Evolutionary conservation across 2,113 vertebrate species (phyloP).

Genomic region (Noctilio leporinus): DNA sequence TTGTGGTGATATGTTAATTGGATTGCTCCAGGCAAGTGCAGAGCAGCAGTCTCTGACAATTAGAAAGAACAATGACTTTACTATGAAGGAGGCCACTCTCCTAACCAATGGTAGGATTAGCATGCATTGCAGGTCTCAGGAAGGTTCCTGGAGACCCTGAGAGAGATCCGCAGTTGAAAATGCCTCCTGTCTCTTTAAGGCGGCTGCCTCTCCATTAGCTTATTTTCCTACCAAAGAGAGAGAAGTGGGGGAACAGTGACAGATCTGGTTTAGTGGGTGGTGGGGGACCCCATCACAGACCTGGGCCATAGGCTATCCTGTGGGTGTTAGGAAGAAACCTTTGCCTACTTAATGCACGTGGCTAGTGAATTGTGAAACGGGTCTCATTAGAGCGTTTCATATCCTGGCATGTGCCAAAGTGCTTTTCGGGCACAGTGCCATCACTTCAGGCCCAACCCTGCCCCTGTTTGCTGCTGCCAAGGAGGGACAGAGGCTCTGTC

Average conservation of each 20-base stretch:
- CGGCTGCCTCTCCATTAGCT: not conserved
- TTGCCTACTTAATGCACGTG: slow-evolving; percentile 63
- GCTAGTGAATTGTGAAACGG: slow-evolving; percentile 70
- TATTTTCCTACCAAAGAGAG: not conserved
- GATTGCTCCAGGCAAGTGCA: slow-evolving; percentile 80
- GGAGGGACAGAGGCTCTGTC: slow-evolving; percentile 68
- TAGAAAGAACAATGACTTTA: slow-evolving; percentile 75
- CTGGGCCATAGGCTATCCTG: not conserved
- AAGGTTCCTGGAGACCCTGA: slow-evolving; percentile 55
- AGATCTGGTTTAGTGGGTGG: not conserved
- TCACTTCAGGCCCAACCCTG: slow-evolving; percentile 64
- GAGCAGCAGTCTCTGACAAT: slow-evolving; percentile 79
- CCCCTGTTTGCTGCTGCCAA: slow-evolving; percentile 54
- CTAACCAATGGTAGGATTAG: slow-evolving; percentile 59
- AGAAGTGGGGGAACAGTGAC: not conserved
- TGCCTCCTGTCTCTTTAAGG: slow-evolving; percentile 46
- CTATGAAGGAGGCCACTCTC: slow-evolving; percentile 59
- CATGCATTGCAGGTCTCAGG: slow-evolving; percentile 64
- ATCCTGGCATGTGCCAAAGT: slow-evolving; percentile 71
- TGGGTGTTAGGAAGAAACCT: slow-evolving; percentile 24
- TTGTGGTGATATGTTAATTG: slow-evolving; percentile 78
- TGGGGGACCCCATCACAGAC: not conserved
- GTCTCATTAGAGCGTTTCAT: slow-evolving; percentile 72
- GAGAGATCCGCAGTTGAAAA: slow-evolving; percentile 22
- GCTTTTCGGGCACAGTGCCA: slow-evolving; percentile 64